These are phyloP conservation scores for Kryphioiulus occultus DNA, from an alignment of 2,888 invertebrate genomes.

Conservation along the genomic window DNA sequence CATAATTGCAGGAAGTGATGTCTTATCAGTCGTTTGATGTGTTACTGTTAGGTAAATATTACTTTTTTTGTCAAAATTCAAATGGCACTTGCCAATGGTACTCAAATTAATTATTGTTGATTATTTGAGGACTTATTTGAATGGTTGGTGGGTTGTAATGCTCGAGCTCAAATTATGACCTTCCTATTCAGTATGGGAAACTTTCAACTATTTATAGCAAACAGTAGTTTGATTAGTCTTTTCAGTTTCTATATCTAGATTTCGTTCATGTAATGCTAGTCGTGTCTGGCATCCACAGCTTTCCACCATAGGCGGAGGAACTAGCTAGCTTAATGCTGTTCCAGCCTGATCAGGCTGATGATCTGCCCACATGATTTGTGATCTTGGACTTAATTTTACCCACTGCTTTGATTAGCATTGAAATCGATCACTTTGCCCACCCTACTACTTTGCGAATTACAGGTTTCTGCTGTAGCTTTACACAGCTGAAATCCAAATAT, in stretches of 20 bases:
- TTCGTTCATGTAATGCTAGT: background rate
- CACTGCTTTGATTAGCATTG: background rate
- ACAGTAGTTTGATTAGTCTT: background rate
- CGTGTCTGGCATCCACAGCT: background rate
- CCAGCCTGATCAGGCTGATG: background rate
- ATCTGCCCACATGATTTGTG: background rate
- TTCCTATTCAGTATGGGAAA: background rate
- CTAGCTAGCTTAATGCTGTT: background rate
- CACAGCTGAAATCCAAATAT: no score
- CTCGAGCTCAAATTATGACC: background rate
- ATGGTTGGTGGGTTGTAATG: background rate
- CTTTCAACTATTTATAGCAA: background rate
- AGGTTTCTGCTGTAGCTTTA: background rate
- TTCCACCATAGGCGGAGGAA: background rate
- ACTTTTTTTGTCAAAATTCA: no score
- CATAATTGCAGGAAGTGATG: no score
- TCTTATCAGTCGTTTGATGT: no score
- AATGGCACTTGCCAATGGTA: no score
- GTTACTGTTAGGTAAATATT: no score
- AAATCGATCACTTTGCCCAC: background rate
- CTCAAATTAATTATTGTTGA: no score
- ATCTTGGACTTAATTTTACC: background rate
- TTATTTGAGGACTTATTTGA: no score
- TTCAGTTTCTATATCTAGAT: background rate
- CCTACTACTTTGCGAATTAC: background rate